phyloP scores from a whole-genome alignment of 1,140 invertebrate species.

The Drosophila asahinai region DNA sequence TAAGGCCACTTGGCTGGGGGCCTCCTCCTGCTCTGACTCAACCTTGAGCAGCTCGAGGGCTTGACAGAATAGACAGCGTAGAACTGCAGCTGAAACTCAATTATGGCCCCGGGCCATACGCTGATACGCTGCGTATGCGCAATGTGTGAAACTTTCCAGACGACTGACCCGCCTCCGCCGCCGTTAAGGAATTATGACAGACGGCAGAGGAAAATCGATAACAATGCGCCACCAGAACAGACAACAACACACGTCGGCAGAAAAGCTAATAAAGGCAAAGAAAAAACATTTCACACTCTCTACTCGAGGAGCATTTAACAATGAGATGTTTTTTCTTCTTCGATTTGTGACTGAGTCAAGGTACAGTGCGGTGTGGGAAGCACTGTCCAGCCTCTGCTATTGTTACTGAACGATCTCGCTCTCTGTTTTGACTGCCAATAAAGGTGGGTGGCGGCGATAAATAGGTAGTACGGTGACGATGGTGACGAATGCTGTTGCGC shows the following conservation, averaged over 20 bases:
- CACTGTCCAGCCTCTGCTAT: slow-evolving; percentile 18
- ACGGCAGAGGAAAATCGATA: slow-evolving; percentile 63
- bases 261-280: slow-evolving; percentile 8
- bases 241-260: slow-evolving; percentile 28
- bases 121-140: slow-evolving; percentile 68
- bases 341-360: slow-evolving; percentile 55
- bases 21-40: slow-evolving; percentile 8
- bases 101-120: slow-evolving; percentile 46
- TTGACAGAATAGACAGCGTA: not conserved
- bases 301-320: slow-evolving; percentile 40
- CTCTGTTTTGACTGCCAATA: slow-evolving; percentile 38
- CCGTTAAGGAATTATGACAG: slow-evolving; percentile 38
- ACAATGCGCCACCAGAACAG: slow-evolving; percentile 8
- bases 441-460: not conserved
- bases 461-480: slow-evolving; percentile 26
- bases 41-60: slow-evolving; percentile 52
- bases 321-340: slow-evolving; percentile 27
- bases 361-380: slow-evolving; percentile 6
- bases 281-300: slow-evolving; percentile 52
- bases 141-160: slow-evolving; percentile 63
- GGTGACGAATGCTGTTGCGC: slow-evolving; percentile 50
- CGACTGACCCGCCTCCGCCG: slow-evolving; percentile 29
- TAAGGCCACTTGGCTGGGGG: slow-evolving; percentile 32
- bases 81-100: slow-evolving; percentile 63
- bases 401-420: slow-evolving; percentile 16